phyloP scores from a whole-genome alignment of 2,888 invertebrate species.

The Protodeltote pygarga region DNA sequence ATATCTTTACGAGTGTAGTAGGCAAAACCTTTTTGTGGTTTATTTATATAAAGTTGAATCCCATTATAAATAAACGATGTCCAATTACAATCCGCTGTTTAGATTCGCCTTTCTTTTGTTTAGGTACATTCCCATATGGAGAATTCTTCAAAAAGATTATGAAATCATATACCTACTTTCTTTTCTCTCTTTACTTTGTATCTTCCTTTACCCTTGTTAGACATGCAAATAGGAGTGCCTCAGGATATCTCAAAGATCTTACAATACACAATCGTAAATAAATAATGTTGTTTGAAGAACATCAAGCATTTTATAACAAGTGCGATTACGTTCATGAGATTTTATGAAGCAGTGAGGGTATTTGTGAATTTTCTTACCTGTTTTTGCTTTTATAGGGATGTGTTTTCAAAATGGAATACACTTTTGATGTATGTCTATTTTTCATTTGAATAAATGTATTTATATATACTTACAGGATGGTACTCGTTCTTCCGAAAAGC shows the following conservation, averaged over 20 bases:
- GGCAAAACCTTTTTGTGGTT: no score
- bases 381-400: conserved; percentile 1
- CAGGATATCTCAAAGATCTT: conserved; percentile 13
- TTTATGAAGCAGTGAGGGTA: conserved; percentile 21
- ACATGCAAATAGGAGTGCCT: conserved; percentile 21
- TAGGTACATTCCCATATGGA: no score
- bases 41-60: no score
- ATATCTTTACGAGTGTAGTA: no score
- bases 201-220: conserved; percentile 15
- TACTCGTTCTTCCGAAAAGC: no score
- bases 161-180: conserved; percentile 1
- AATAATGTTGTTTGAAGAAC: conserved; percentile 31
- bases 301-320: conserved; percentile 30
- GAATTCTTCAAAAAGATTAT: conserved; percentile 6
- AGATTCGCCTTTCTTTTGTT: conserved; percentile 2
- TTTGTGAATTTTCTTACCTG: conserved; percentile 12
- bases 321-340: conserved; percentile 27
- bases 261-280: conserved; percentile 30
- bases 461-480: no score
- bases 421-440: no score
- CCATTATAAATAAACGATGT: conserved; percentile 3
- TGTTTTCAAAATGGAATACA: background rate
- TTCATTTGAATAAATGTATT: no score
- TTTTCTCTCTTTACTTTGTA: background rate
- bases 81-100: conserved; percentile 22